Conservation (phyloP, 2,888 invertebrate genomes). For the Furcula furcula region DNA sequence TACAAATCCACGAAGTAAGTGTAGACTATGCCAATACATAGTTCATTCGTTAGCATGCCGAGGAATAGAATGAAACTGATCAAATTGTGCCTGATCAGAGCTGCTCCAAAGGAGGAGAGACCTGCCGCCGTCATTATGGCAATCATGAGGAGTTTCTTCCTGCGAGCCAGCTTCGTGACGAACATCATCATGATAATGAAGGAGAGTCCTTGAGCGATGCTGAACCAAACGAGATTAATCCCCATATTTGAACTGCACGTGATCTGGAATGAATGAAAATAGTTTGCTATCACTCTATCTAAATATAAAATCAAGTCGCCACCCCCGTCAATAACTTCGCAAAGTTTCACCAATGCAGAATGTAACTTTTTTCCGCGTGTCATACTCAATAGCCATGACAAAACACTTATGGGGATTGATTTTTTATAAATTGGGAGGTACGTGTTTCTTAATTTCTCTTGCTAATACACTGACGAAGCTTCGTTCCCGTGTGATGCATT, state of each 20-base stretch:
- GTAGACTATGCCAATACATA: constrained; percentile 12
- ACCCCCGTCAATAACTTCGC: too few relatives aligned
- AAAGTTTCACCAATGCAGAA: too few relatives aligned
- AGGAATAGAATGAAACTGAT: constrained; percentile 12
- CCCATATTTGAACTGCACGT: constrained; percentile 1
- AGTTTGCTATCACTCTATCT: too few relatives aligned
- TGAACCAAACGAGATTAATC: background rate
- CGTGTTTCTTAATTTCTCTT: too few relatives aligned
- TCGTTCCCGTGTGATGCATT: too few relatives aligned
- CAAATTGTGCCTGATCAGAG: constrained; percentile 12
- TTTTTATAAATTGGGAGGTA: too few relatives aligned
- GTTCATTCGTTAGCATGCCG: constrained; percentile 1
- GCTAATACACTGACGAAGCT: too few relatives aligned
- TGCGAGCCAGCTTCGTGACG: constrained; percentile 17
- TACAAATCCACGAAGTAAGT: constrained; percentile 20
- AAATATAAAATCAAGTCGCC: too few relatives aligned
- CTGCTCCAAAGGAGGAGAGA: constrained; percentile 9
- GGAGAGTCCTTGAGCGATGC: constrained; percentile 3
- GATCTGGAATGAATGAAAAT: background rate
- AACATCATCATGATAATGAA: constrained; percentile 12
- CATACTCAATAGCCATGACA: too few relatives aligned
- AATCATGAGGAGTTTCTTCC: constrained; percentile 17
- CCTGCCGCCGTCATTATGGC: constrained; percentile 9
- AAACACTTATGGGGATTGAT: too few relatives aligned
- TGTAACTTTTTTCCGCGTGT: too few relatives aligned